Conservation (phyloP, 2,113 vertebrate species). For the Zosterops lateralis region DNA sequence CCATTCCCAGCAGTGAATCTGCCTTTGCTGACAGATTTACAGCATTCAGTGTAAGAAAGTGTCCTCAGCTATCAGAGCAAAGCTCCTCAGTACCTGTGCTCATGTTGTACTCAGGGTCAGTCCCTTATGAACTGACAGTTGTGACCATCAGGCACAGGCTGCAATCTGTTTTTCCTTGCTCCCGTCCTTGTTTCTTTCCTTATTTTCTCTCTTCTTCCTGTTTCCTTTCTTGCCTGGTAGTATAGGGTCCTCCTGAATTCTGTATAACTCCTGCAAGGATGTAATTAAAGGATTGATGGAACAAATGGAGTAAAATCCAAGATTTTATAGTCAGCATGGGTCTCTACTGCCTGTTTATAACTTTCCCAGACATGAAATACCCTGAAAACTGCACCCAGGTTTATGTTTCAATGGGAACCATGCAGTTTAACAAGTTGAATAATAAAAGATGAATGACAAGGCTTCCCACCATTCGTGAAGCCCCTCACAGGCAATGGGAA, state of each 20-base stretch:
- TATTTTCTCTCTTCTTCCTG: not conserved
- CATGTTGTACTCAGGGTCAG: not conserved
- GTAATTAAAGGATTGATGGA: not conserved
- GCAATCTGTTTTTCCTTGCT: not conserved
- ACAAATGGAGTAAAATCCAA: not conserved
- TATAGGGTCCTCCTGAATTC: not conserved
- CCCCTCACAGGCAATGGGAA: not conserved
- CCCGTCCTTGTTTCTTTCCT: not conserved
- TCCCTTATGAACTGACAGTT: not conserved
- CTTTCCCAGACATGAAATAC: not conserved
- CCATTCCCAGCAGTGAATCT: not conserved
- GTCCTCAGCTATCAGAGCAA: not conserved
- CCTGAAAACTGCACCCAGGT: not conserved
- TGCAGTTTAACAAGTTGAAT: not conserved
- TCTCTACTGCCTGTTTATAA: not conserved
- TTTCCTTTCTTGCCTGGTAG: not conserved
- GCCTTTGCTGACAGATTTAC: not conserved
- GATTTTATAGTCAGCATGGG: not conserved
- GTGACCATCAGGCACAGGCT: not conserved
- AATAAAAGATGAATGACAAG: not conserved
- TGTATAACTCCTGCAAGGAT: not conserved
- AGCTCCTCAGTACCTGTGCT: not conserved
- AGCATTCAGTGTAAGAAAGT: not conserved
- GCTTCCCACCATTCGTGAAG: not conserved
- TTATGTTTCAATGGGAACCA: not conserved